phyloP scores from a whole-genome alignment of 2,113 vertebrate species.

The Epinephelus lanceolatus region DNA sequence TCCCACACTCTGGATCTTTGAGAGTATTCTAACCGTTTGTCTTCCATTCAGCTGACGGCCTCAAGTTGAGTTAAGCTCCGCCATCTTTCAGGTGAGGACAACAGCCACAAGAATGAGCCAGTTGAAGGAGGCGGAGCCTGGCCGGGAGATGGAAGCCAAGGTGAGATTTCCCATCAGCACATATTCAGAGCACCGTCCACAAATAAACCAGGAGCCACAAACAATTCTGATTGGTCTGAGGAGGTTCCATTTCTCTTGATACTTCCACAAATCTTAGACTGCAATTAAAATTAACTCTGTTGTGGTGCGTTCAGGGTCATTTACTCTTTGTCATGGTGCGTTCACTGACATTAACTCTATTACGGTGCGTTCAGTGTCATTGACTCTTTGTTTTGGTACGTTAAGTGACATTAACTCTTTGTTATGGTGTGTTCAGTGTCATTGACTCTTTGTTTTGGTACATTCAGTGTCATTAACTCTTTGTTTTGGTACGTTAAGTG shows the following conservation, averaged over 20 bases:
- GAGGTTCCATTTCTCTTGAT: too few relatives aligned
- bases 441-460: too few relatives aligned
- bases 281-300: not conserved
- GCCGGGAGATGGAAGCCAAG: constrained; percentile 58
- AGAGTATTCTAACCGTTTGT: not conserved
- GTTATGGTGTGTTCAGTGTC: too few relatives aligned
- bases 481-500: too few relatives aligned
- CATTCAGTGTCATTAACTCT: too few relatives aligned
- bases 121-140: constrained; percentile 53
- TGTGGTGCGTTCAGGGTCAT: not conserved
- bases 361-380: not conserved
- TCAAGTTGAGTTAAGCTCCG: constrained; percentile 23
- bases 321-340: not conserved
- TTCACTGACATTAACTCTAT: too few relatives aligned
- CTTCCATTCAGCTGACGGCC: constrained; percentile 31
- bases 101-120: constrained; percentile 59
- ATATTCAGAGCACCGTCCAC: too few relatives aligned
- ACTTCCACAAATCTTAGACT: too few relatives aligned
- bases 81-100: not conserved
- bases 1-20: too few relatives aligned
- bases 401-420: not conserved
- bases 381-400: not conserved
- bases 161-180: constrained; percentile 45
- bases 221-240: too few relatives aligned
- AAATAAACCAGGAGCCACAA: too few relatives aligned